These are phyloP conservation scores for Menura novaehollandiae DNA, from an alignment of 2,113 vertebrate genomes.

Conservation along the genomic window DNA sequence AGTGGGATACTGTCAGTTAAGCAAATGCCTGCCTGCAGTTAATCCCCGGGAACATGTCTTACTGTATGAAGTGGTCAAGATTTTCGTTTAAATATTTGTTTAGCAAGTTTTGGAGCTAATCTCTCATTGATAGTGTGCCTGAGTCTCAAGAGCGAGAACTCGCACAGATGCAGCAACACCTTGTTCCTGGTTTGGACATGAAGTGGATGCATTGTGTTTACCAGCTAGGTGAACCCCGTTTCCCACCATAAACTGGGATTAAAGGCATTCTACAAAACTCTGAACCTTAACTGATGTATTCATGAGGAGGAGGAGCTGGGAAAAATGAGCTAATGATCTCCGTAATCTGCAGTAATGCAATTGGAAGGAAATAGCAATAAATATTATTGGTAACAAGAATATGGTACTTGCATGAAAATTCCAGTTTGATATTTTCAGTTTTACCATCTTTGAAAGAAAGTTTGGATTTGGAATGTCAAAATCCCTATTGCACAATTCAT, in stretches of 20 bases:
- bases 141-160: not conserved
- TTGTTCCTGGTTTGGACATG: not conserved
- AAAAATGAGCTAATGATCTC: not conserved
- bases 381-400: not conserved
- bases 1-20: not conserved
- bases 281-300: not conserved
- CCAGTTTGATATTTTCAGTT: not conserved
- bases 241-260: not conserved
- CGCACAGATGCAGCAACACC: not conserved
- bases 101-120: not conserved
- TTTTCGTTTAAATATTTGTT: not conserved
- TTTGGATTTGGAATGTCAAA: not conserved
- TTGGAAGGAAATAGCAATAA: not conserved
- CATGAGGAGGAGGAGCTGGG: not conserved
- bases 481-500: not conserved
- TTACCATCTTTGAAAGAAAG: not conserved
- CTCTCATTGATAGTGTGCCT: not conserved
- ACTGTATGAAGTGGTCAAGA: not conserved
- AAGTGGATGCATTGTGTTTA: not conserved
- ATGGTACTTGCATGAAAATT: not conserved
- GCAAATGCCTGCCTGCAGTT: not conserved
- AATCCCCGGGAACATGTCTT: not conserved
- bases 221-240: not conserved
- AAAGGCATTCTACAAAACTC: not conserved
- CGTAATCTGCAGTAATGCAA: not conserved